Base-by-base conservation (phyloP, 1,140 invertebrate genomes). In the Drosophila busckii region DNA sequence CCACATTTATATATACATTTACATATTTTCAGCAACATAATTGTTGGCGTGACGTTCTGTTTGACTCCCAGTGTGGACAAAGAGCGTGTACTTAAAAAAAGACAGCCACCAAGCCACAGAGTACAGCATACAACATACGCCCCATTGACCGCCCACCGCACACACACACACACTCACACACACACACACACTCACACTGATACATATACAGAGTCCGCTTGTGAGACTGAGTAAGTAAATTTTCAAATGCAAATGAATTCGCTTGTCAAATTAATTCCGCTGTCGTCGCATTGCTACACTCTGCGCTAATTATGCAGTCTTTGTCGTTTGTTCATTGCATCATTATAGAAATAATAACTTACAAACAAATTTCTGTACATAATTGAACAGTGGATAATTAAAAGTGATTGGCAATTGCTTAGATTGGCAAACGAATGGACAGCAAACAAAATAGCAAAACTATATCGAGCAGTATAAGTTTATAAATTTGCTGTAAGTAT, bases 11-110 rank as follows among this genome's bases (percentile, higher is more conserved):
- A 58, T 31, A 40, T 40, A 45, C 31, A 70, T 68, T 62, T 59
- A 59, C 48, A 56, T 70, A 64, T 64, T 70, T 69, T 41, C 42
- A 37, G 42, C 37, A 69, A 54, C 48, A 60, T 70, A 70, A 70
- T 70, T 70, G 67, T 70, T 44, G 53, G 53, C 32, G 31, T 45
- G 37, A 69, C 35, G 38, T 42, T 48, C 20, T 32, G 41, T 46
- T 13, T 45, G 28, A 1, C 10, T 20, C 41, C 46, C 22, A 53
- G 34, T 48, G 56, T 37, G 37, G 13, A n/a, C 7, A 63, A 23
- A 38, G 50, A 9, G 41, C 46, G 16, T 41, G 35, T 48, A 25
- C 48, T 45, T 46, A n/a, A n/a, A n/a, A n/a, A n/a, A n/a, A n/a
- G n/a, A n/a, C n/a, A n/a, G n/a, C n/a, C n/a, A n/a, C n/a, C n/a